Evolutionary conservation across 2,113 vertebrate genomes (phyloP).

Genomic region (Emydura subglobosa): DNA sequence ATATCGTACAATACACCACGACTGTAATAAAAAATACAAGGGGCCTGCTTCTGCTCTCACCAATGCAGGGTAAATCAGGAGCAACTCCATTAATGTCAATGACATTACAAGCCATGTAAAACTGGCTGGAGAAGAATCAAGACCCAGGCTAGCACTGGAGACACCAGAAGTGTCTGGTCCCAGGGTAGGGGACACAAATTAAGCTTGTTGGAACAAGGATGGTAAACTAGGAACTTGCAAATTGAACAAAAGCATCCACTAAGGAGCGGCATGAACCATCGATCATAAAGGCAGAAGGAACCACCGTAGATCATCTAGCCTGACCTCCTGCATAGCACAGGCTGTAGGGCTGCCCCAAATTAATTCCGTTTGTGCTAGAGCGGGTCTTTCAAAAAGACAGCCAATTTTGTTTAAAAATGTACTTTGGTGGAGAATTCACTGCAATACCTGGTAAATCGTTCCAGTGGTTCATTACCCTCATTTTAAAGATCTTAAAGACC

Average conservation of each 20-base stretch:
- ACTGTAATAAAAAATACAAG: not conserved
- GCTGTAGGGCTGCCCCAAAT: not conserved
- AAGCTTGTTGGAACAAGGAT: not conserved
- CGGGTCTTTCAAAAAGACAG: not conserved
- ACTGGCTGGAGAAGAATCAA: not conserved
- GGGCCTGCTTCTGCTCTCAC: not conserved
- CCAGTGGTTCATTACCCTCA: not conserved
- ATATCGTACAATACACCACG: not conserved
- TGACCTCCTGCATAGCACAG: not conserved
- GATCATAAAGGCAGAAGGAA: accelerated
- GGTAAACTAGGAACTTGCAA: not conserved
- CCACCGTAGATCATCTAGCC: not conserved
- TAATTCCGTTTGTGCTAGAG: not conserved
- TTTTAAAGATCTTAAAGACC: not conserved
- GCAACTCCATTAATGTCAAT: not conserved
- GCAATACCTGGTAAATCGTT: not conserved
- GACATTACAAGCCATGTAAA: not conserved
- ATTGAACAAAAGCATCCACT: not conserved
- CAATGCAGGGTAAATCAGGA: not conserved
- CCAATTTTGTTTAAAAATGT: not conserved
- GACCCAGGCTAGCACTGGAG: not conserved
- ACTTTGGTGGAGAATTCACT: not conserved
- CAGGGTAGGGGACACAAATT: not conserved
- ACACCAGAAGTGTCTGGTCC: not conserved
- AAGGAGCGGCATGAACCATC: not conserved